Evolutionary conservation across 2,888 invertebrate genomes (phyloP), one percentile per base, ranked within the genome.

Genomic region (Eupithecia subumbrata): DNA sequence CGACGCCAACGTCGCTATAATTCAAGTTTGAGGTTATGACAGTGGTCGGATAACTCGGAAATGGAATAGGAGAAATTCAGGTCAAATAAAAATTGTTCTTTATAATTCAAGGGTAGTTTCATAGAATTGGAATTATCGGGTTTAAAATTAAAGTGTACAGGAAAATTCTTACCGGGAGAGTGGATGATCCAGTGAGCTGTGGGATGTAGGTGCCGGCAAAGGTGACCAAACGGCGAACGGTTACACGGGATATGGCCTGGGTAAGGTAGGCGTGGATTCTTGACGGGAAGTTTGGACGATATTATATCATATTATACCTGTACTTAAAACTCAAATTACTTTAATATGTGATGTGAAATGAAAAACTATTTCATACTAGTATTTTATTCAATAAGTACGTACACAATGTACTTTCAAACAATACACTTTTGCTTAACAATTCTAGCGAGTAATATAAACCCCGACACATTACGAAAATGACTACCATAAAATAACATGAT

Each of bases 151-250:
- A 91, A 91, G 91, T 86, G 89, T 89, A 93, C 89, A 94, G 93
- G 93, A 94, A 91, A 91, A 85, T 79, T 93, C 95, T 95, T 95
- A 95, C 95, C 95, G 86, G 95, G 95, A 94, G 78, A 86, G 88
- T 92, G 94, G 93, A 89, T 92, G 92, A 92, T 94, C 94, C 94
- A 86, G 91, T 91, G 91, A 91, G 90, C 94, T 91, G 94, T 89
- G 90, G 94, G 93, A 92, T 92, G 94, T 85, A 91, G 92, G 93
- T 92, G 88, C 93, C 90, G 92, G 92, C 92, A 90, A 87, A 77
- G 74, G 76, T 76, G 76, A 74, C 76, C 90, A 87, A 83, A 85
- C 92, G 87, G 90, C 92, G 88, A 82, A 89, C 93, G 88, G 91
- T 92, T 89, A 88, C 92, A 91, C 92, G 92, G 95, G 92, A 94